Base-by-base conservation (phyloP, 2,888 invertebrate species). In the Drosophila sordidapex region DNA sequence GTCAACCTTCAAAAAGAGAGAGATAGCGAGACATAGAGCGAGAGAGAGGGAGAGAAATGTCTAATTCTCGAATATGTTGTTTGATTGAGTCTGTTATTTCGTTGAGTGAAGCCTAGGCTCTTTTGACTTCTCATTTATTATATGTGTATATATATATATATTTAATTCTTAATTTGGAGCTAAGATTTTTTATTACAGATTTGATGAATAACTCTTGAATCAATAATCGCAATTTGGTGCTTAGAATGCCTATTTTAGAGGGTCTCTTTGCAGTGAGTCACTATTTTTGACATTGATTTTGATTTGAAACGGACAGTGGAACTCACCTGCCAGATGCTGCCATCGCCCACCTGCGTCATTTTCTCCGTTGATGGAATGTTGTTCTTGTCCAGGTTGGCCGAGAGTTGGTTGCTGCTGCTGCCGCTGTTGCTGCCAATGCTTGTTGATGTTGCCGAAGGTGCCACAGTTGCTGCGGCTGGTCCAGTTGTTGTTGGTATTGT, bases 321-420 rank as follows among this genome's bases (percentile, higher is more conserved):
- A 71, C 88, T 92, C 75, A 94, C 94, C 92, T 95, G 94, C 96
- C 96, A 96, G 76, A 96, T 95, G 90, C 95, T 95, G 57, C 96
- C 96, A 90, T 96, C 96, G 53, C 95, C 95, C 79, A 97, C 97
- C 94, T 97, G 97, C 6, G 97, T 97, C 95, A 97, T 97, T 93
- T 97, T 97, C 92, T 97, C 97, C 49, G 96, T 97, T 59, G 96
- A 97, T 92, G 96, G 97, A 40, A 97, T 94, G 91, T 78, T 77
- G 57, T 95, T 95, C 90, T 94, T 94, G 83, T 92, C 92, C 35
- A 74, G 46, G n/a, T 36, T 40, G 36, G 57, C 49, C 18, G 29
- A 63, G 1, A 31, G 52, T 18, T 48, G 63, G 10, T 11, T 64
- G 38, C 38, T 46, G 29, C 60, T 54, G 40, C 60, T 46, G 31